Base-by-base conservation (phyloP, 2,888 invertebrate genomes). In the Hydropsyche betteni region DNA sequence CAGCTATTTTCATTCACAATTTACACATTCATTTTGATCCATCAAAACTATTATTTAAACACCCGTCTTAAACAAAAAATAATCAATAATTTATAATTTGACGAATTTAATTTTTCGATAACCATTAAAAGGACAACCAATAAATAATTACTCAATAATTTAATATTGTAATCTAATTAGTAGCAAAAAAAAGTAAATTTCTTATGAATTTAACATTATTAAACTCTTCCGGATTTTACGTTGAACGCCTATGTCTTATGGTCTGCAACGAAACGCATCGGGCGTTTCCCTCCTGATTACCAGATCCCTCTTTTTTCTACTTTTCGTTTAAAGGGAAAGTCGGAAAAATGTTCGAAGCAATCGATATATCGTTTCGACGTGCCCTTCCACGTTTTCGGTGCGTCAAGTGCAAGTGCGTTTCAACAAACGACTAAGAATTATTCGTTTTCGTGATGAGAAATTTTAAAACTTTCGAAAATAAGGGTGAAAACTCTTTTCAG, bases 281-380 rank as follows among this genome's bases (percentile, higher is more conserved):
- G 64, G 64, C 64, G 64, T 69, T 69, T 69, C 69, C 70, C 70
- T 53, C 36, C 70, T 70, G 70, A 70, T 70, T 70, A 70, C 53
- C 16, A 33, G 16, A 51, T 70, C 70, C 70, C 70, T 36, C 70
- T 64, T 64, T 44, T 44, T 44, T 44, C 10, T 44, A 8, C 10
- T 44, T 10, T 10, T 44, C 44, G 44, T 44, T 44, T 44, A 44
- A 44, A 44, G 44, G 44, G 44, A 44, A 64, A 55, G 36, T 7
- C 64, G 58, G 58, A 36, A 64, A 64, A 64, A 64, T 64, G 34
- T 64, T 51, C 14, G 70, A 53, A 51, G 70, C 70, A 70, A 70
- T 70, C 70, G 70, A 70, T 70, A 44, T 44, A 70, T 70, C 70
- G 52, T 52, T 70, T 33, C 52, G 52, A 34, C 70, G 14, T 12